These are phyloP conservation scores for Lagodon rhomboides DNA, from an alignment of 2,797 vertebrate genomes.

Conservation along the genomic window DNA sequence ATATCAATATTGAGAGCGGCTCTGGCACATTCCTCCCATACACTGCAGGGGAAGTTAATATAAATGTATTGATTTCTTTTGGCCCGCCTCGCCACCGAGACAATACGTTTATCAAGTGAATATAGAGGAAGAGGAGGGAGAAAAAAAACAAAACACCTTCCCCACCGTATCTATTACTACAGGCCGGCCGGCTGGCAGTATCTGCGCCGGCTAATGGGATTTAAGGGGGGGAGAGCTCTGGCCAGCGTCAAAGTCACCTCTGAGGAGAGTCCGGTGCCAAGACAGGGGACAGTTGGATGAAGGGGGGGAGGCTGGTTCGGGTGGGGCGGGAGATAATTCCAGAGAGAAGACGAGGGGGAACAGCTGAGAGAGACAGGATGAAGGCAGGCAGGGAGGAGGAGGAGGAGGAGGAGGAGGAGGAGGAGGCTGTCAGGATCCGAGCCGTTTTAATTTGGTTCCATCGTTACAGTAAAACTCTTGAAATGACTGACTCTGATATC, in stretches of 20 bases:
- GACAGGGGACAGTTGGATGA: conserved; percentile 69
- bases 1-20: conserved; percentile 29
- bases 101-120: conserved; percentile 47
- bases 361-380: conserved; percentile 73
- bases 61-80: conserved; percentile 55
- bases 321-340: conserved; percentile 63
- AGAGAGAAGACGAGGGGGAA: conserved; percentile 73
- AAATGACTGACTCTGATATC: neutral
- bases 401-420: conserved; percentile 15
- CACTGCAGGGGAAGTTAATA: conserved; percentile 39
- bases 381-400: conserved; percentile 1
- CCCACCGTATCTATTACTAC: conserved; percentile 45
- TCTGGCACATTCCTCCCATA: conserved; percentile 8
- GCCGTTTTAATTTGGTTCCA: neutral
- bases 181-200: conserved; percentile 49
- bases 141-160: conserved; percentile 25
- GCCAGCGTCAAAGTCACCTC: conserved; percentile 85
- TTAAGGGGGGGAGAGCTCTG: conserved; percentile 71
- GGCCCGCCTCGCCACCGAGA: conserved; percentile 17
- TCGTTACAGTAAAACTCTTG: neutral
- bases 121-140: conserved; percentile 15
- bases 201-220: conserved; percentile 69
- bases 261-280: conserved; percentile 78
- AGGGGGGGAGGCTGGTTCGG: conserved; percentile 11
- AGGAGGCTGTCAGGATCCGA: conserved; percentile 2